Percentiles rank a stretch among this genome's conserved stretches.
Conservation (phyloP, 2,888 invertebrate species). For the Idaea biselata region DNA sequence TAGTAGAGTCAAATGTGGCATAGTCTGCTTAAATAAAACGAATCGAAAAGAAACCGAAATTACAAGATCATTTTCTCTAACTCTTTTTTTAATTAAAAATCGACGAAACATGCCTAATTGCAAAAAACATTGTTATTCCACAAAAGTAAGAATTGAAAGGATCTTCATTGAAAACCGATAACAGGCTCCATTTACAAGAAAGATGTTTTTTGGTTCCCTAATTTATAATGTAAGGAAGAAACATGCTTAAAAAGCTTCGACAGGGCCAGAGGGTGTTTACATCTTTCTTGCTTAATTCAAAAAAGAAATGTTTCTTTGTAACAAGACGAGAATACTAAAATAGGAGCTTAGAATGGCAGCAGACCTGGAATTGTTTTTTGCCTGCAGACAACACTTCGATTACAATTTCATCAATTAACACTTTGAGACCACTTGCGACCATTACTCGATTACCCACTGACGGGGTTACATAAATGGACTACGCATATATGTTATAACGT, state of each 20-base stretch:
- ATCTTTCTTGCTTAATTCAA: not conserved
- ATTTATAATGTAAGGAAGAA: not conserved
- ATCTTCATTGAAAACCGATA: not conserved
- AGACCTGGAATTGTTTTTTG: not conserved
- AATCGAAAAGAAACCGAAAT: not conserved
- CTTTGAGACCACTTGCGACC: too few species aligned
- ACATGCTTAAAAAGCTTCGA: not conserved
- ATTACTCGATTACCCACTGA: too few species aligned
- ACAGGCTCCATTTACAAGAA: not conserved
- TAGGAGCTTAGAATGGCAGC: not conserved
- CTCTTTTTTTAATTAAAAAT: not conserved
- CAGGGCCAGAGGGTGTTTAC: not conserved
- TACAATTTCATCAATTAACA: too few species aligned
- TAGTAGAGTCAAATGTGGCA: too few species aligned
- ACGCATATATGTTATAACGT: too few species aligned
- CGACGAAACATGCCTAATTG: not conserved
- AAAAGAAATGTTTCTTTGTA: not conserved
- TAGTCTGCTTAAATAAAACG: conserved; percentile 5
- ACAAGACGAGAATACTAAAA: not conserved
- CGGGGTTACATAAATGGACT: too few species aligned
- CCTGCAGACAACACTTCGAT: too few species aligned
- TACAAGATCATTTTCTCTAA: not conserved
- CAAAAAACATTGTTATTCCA: not conserved
- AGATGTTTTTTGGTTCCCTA: not conserved
- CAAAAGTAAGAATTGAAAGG: not conserved